Evolutionary conservation across 2,113 vertebrate genomes (phyloP).

Genomic region (Emydocephalus ijimae): DNA sequence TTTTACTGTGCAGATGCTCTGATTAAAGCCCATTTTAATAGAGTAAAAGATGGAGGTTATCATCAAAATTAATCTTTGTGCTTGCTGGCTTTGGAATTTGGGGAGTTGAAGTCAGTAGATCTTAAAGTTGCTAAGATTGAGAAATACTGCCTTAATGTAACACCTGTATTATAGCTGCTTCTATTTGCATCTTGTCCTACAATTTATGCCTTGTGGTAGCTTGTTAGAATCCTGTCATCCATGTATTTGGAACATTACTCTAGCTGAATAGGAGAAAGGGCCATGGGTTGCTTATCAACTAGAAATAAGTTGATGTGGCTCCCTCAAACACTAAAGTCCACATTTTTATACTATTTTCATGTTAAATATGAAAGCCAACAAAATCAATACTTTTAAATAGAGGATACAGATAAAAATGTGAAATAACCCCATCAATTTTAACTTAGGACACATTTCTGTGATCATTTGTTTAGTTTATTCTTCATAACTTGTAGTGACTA

Average conservation of each 20-base stretch:
- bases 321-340: neutral
- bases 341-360: neutral
- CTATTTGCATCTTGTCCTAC: neutral
- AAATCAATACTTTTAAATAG: neutral
- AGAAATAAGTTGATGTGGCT: neutral
- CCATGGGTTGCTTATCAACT: neutral
- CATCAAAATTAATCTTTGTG: neutral
- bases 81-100: neutral
- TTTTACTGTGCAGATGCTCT: neutral
- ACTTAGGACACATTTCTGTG: neutral
- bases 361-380: neutral
- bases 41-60: neutral
- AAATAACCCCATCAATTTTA: neutral
- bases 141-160: neutral
- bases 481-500: neutral
- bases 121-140: neutral
- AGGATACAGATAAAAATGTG: neutral
- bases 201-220: neutral
- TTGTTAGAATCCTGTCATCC: neutral
- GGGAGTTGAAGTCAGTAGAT: neutral
- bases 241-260: neutral
- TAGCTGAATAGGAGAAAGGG: neutral
- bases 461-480: neutral
- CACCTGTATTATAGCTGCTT: neutral
- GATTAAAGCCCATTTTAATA: neutral